Evolutionary conservation across 2,113 vertebrate genomes (phyloP).

Genomic region (Leuciscus idus): DNA sequence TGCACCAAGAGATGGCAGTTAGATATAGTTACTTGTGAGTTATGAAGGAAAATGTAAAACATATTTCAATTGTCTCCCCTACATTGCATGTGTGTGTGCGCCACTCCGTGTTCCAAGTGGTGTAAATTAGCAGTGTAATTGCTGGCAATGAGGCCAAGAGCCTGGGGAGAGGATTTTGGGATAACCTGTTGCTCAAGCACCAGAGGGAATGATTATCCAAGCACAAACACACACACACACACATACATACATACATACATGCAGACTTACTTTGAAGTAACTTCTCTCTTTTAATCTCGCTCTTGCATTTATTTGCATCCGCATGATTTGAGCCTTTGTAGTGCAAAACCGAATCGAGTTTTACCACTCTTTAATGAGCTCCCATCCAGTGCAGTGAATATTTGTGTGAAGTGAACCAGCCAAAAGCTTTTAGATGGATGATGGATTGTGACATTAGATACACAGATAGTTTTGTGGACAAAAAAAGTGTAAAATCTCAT

Average conservation of each 20-base stretch:
- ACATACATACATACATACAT: conserved; percentile 53
- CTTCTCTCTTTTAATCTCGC: conserved; percentile 45
- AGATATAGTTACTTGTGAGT: not conserved
- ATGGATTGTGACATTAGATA: conserved; percentile 17
- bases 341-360: conserved; percentile 67
- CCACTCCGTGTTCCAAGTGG: conserved; percentile 25
- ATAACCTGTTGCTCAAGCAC: conserved; percentile 64
- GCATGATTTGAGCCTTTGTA: conserved; percentile 68
- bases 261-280: conserved; percentile 66
- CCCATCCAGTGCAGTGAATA: conserved; percentile 42
- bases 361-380: conserved; percentile 68
- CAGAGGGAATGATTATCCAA: conserved; percentile 61
- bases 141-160: conserved; percentile 31
- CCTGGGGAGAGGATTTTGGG: conserved; percentile 38
- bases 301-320: conserved; percentile 67
- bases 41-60: not conserved
- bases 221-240: conserved; percentile 45
- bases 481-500: not conserved
- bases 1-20: not conserved
- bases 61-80: not conserved
- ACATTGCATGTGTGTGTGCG: conserved; percentile 6
- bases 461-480: conserved; percentile 52
- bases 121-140: conserved; percentile 60
- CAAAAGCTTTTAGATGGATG: not conserved
- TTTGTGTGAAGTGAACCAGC: conserved; percentile 51